These are phyloP conservation scores for Troglohyphantes excavatus DNA, from an alignment of 2,888 invertebrate genomes.

Conservation along the genomic window DNA sequence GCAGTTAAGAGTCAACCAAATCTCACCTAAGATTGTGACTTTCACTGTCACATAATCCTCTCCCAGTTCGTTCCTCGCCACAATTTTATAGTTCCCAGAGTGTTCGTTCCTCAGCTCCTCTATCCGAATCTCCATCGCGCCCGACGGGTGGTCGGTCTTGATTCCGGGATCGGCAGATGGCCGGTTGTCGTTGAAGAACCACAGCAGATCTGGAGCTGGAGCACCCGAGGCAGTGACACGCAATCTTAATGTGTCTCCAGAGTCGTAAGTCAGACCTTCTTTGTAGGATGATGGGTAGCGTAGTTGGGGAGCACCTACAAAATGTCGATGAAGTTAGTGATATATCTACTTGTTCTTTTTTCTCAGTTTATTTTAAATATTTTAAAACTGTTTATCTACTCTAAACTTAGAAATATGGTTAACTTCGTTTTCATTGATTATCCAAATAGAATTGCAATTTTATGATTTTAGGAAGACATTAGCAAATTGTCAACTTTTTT, in stretches of 20 bases:
- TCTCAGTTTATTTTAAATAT: too few relatives aligned
- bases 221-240: conserved; percentile 85
- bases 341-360: too few relatives aligned
- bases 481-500: too few relatives aligned
- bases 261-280: conserved; percentile 92
- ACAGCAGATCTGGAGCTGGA: conserved; percentile 90
- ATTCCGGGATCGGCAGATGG: conserved; percentile 83
- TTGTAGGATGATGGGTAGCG: conserved; percentile 92
- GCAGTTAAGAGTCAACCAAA: too few relatives aligned
- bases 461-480: too few relatives aligned
- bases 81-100: conserved; percentile 87
- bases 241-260: conserved; percentile 88
- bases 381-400: too few relatives aligned
- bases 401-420: too few relatives aligned
- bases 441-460: too few relatives aligned
- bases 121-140: conserved; percentile 86
- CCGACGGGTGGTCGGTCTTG: conserved; percentile 83
- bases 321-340: not conserved
- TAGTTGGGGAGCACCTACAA: conserved; percentile 89
- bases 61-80: conserved; percentile 88
- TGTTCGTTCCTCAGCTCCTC: conserved; percentile 86
- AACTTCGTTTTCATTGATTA: too few relatives aligned
- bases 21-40: conserved; percentile 91
- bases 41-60: conserved; percentile 87
- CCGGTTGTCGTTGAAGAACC: conserved; percentile 84